Evolutionary conservation across 2,113 vertebrate species (phyloP), one percentile per base, ranked within the genome.

Genomic region (Syrmaticus mikado): DNA sequence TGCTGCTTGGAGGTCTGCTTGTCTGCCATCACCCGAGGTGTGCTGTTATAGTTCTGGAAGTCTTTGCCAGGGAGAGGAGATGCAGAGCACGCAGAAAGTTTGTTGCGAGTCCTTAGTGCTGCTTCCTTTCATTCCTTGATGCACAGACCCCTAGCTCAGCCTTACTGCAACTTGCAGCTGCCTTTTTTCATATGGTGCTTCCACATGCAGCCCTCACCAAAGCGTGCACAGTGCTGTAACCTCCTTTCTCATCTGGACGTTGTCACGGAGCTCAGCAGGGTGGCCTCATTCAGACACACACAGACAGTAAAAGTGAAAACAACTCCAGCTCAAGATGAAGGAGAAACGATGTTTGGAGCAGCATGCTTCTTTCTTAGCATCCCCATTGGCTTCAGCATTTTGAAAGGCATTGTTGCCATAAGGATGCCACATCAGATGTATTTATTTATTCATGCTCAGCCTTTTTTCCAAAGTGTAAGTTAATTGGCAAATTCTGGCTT

Each of bases 401-500:
- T 68, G 62, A 82, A 95, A 75, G 65, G 62, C 81, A 53, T 84
- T 10, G 1, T 80, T 91, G 73, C 84, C 2, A 8, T 86, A 70
- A 77, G 0, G 0, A 40, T 91, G 64, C 48, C 36, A 22, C 50
- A 60, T 71, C 57, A 28, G 48, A 38, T 28, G 27, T 36, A 72
- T 92, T 92, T 87, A 79, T 90, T 95, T 94, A 52, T 94, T 93
- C 74, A 76, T 80, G 40, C 38, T 71, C 43, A 68, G 75, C 48
- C 32, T 86, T 75, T 72, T 86, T 50, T 34, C 10, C 52, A 71
- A 71, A 93, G 82, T 88, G 85, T 92, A 82, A 90, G 80, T 92
- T 96, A 91, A 95, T 82, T 92, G 86, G 77, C 52, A 93, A 85
- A 75, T 94, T 94, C 87, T 83, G 65, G 58, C 53, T 92, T 91